Conservation (phyloP, 2,888 invertebrate species). For the Monopis laevigella region DNA sequence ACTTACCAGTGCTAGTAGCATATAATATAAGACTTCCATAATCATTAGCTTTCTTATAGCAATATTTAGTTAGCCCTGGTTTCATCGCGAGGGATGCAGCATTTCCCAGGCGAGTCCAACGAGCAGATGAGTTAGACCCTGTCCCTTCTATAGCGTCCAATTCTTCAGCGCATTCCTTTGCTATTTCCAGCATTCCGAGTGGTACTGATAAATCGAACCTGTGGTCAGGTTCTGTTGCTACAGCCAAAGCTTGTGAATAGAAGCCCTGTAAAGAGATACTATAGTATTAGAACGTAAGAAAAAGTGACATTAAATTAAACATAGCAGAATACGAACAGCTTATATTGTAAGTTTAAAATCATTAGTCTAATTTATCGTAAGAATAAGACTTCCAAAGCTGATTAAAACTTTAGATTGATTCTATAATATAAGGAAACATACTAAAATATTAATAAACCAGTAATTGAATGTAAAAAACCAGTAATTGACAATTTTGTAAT, state of each 20-base stretch:
- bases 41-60: slow-evolving; percentile 94
- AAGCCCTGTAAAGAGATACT: slow-evolving; percentile 90
- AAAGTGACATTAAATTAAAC: too few species aligned
- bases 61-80: slow-evolving; percentile 89
- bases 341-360: too few species aligned
- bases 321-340: too few species aligned
- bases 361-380: too few species aligned
- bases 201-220: slow-evolving; percentile 94
- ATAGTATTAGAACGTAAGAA: too few species aligned
- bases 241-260: slow-evolving; percentile 96
- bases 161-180: slow-evolving; percentile 87
- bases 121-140: slow-evolving; percentile 62
- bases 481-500: too few species aligned
- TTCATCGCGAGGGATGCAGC: slow-evolving; percentile 88
- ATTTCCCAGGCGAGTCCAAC: slow-evolving; percentile 94
- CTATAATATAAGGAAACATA: too few species aligned
- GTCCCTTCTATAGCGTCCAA: slow-evolving; percentile 67
- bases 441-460: too few species aligned
- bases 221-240: slow-evolving; percentile 97
- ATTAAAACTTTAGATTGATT: too few species aligned
- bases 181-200: slow-evolving; percentile 86
- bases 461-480: too few species aligned
- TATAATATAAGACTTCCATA: slow-evolving; percentile 89
- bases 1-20: slow-evolving; percentile 77
- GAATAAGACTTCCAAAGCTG: too few species aligned